Percentiles rank a stretch among this genome's conserved stretches.
Evolutionary conservation across 2,888 invertebrate genomes (phyloP).

Genomic region (Dermolepida albohirtum): DNA sequence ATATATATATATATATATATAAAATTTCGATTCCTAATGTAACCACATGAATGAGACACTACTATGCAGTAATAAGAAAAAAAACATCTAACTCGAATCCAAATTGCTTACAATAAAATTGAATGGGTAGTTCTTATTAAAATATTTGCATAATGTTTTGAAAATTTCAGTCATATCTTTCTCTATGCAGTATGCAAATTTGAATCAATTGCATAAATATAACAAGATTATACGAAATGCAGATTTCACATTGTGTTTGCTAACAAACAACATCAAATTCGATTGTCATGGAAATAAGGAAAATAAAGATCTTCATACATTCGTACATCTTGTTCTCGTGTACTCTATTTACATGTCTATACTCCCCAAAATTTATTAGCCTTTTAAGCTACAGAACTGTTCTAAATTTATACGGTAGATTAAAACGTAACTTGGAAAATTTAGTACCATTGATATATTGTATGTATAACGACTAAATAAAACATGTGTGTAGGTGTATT

Average conservation of each 20-base stretch:
- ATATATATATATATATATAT: no score
- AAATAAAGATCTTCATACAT: constrained; percentile 47
- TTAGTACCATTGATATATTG: constrained; percentile 50
- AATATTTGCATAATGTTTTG: constrained; percentile 38
- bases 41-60: no score
- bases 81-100: no score
- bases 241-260: constrained; percentile 45
- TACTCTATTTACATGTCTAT: constrained; percentile 60
- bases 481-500: no score
- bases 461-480: constrained; percentile 9
- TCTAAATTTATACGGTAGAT: constrained; percentile 60
- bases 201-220: constrained; percentile 44
- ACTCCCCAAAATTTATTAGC: constrained; percentile 55
- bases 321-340: constrained; percentile 49
- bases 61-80: no score
- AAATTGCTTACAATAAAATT: constrained; percentile 29
- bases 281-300: constrained; percentile 53
- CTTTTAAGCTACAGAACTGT: constrained; percentile 57
- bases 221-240: constrained; percentile 45
- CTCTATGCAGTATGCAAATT: constrained; percentile 36
- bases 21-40: no score
- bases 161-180: constrained; percentile 21
- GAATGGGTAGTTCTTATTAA: constrained; percentile 42
- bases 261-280: constrained; percentile 47
- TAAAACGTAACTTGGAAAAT: constrained; percentile 60